These are phyloP conservation scores for Galago senegalensis DNA, from an alignment of 2,797 vertebrate species.

Conservation along the genomic window DNA sequence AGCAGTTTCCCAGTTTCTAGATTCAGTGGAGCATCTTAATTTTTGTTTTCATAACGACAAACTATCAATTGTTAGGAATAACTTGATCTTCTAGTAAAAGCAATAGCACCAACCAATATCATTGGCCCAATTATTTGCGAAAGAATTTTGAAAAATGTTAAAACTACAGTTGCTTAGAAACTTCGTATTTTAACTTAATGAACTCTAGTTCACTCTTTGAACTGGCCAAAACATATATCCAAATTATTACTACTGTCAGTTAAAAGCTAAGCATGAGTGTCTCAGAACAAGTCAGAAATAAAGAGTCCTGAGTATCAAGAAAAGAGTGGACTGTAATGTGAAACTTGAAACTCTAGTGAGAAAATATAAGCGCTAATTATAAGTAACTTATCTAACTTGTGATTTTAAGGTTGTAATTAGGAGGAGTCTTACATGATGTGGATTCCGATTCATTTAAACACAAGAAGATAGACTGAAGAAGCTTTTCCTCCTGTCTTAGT, in stretches of 20 bases:
- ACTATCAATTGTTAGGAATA: constrained; percentile 1
- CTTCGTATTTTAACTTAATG: not conserved
- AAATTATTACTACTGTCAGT: not conserved
- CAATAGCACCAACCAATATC: not conserved
- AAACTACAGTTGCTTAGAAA: constrained; percentile 3
- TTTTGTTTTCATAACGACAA: not conserved
- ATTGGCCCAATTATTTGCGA: not conserved
- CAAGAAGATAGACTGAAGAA: not conserved
- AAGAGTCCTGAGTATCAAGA: not conserved
- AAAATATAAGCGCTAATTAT: not conserved
- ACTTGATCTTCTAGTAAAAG: not conserved
- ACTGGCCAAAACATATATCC: not conserved
- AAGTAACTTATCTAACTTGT: not conserved
- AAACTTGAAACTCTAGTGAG: not conserved
- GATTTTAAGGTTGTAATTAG: constrained; percentile 32
- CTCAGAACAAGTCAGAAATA: constrained; percentile 8
- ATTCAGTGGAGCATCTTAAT: not conserved
- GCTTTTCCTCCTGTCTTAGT: not conserved
- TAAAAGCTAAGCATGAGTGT: not conserved
- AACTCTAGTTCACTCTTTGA: not conserved
- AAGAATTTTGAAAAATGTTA: not conserved
- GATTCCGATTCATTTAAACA: not conserved
- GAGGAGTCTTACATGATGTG: not conserved
- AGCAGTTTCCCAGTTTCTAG: constrained; percentile 24
- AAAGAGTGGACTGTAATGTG: not conserved